These are phyloP conservation scores for Calidris pugnax DNA, from an alignment of 2,113 vertebrate species.

Conservation along the genomic window DNA sequence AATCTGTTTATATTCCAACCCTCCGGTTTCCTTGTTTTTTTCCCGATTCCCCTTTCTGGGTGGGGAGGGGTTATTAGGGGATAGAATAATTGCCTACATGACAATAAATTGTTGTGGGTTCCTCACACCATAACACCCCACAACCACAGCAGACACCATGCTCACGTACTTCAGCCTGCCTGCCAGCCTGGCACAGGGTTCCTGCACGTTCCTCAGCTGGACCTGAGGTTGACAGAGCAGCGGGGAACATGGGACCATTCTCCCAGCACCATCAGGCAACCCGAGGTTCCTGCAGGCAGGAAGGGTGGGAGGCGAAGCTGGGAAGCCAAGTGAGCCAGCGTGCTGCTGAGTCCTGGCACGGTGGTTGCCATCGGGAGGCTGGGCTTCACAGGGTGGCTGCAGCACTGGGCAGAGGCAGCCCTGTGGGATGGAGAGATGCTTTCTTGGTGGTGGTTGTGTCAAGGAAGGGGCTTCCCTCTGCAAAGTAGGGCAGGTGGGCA, in stretches of 20 bases:
- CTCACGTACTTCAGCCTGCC: neutral
- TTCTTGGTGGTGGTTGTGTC: neutral
- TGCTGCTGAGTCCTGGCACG: neutral
- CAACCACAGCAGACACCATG: fast-evolving
- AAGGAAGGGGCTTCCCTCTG: neutral
- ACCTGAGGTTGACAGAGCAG: neutral
- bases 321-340: fast-evolving
- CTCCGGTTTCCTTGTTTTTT: neutral
- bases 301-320: neutral
- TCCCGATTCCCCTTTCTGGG: neutral
- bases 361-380: neutral
- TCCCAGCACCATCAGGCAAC: neutral
- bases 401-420: neutral
- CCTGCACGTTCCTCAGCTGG: neutral
- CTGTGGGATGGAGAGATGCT: neutral
- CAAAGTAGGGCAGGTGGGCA: neutral
- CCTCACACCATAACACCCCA: neutral
- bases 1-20: neutral
- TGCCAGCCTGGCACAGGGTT: neutral
- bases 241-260: fast-evolving
- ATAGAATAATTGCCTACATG: neutral
- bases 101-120: neutral
- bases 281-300: neutral
- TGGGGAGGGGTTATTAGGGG: neutral
- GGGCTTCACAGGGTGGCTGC: neutral